Evolutionary conservation across 2,113 vertebrate species (phyloP).

Genomic region (Noctilio leporinus): DNA sequence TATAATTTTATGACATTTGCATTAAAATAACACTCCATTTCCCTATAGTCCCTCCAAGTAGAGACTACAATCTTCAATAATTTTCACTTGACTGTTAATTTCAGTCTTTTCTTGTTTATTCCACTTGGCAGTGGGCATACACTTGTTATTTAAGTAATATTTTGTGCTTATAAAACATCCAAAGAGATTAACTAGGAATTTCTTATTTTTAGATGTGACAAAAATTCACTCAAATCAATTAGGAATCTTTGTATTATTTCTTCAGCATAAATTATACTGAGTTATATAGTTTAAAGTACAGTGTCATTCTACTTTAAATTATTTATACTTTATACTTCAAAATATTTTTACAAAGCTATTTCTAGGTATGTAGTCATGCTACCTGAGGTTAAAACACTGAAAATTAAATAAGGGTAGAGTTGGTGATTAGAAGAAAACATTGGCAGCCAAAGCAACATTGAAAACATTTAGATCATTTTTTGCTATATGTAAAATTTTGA

Average conservation of each 20-base stretch:
- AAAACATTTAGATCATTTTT: neutral
- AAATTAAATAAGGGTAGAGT: neutral
- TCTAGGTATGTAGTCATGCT: neutral
- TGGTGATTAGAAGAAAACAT: neutral
- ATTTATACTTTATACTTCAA: neutral
- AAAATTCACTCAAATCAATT: neutral
- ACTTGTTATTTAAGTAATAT: slow-evolving; percentile 1
- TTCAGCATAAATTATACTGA: neutral
- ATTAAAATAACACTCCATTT: neutral
- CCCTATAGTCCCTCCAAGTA: neutral
- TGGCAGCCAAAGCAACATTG: neutral
- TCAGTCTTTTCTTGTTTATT: neutral
- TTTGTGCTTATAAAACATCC: neutral
- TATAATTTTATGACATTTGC: neutral
- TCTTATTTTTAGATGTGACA: neutral
- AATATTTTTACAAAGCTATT: neutral
- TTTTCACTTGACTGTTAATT: neutral
- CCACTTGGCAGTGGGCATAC: neutral
- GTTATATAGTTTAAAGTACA: neutral
- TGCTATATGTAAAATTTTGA: neutral
- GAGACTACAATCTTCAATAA: neutral
- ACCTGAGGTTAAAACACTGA: neutral
- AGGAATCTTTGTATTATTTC: neutral
- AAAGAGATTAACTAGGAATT: slow-evolving; percentile 13
- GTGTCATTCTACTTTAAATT: neutral